Evolutionary conservation across 2,888 invertebrate genomes (phyloP).

Genomic region (Orchesella flavescens): DNA sequence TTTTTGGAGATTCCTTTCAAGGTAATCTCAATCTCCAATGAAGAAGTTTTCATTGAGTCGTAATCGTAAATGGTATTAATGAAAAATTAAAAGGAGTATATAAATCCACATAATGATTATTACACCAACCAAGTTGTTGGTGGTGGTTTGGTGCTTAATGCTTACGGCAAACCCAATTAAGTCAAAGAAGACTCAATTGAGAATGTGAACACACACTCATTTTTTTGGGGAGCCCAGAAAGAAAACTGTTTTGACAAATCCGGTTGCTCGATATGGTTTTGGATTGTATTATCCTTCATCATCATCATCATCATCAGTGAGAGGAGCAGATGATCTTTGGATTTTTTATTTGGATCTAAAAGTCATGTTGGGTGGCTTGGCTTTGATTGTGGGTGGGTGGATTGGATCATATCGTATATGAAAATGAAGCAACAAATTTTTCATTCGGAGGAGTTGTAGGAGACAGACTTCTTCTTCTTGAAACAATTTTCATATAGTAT

Average conservation of each 20-base stretch:
- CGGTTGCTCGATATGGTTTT: slow-evolving; percentile 45
- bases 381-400: slow-evolving; percentile 53
- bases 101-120: background rate
- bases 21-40: slow-evolving; percentile 49
- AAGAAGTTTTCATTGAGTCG: slow-evolving; percentile 33
- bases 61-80: slow-evolving; percentile 58
- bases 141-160: background rate
- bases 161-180: slow-evolving; percentile 54
- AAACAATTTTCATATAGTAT: background rate
- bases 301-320: background rate
- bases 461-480: background rate
- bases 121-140: background rate
- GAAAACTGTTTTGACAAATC: slow-evolving; percentile 33
- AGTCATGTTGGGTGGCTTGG: slow-evolving; percentile 50
- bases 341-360: too few species aligned
- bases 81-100: slow-evolving; percentile 45
- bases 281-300: background rate
- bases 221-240: background rate
- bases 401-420: background rate
- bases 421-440: background rate
- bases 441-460: too few species aligned
- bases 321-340: background rate
- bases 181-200: slow-evolving; percentile 36
- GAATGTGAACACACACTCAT: background rate
- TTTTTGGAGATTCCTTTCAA: slow-evolving; percentile 53